phyloP scores from a whole-genome alignment of 1,140 invertebrate species.

The Leucophenga varia region DNA sequence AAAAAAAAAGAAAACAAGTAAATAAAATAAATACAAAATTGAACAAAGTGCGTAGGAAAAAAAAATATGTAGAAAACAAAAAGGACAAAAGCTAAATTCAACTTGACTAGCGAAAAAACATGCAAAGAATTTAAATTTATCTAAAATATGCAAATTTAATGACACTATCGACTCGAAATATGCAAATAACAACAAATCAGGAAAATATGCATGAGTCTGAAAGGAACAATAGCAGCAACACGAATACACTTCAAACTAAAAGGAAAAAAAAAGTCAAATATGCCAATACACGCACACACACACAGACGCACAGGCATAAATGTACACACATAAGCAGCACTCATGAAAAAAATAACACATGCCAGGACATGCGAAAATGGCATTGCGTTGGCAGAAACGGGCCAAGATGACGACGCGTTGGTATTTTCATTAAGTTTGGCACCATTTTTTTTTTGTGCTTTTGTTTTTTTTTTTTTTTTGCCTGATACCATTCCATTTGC shows the following conservation, averaged over 20 bases:
- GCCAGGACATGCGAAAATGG: no score
- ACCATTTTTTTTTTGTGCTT: conserved; percentile 24
- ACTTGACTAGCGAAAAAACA: conserved; percentile 18
- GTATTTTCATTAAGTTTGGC: conserved; percentile 21
- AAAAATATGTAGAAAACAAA: no score
- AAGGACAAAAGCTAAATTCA: neutral
- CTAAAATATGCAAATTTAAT: conserved; percentile 46
- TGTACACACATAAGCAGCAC: no score
- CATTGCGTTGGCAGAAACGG: no score
- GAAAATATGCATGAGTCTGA: no score
- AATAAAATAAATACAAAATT: conserved; percentile 22
- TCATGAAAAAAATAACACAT: no score
- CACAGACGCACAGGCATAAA: conserved; percentile 10
- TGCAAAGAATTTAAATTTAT: conserved; percentile 46
- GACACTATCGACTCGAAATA: conserved; percentile 40
- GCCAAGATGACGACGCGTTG: no score
- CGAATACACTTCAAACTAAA: no score
- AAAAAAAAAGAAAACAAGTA: conserved; percentile 14
- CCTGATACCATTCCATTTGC: no score
- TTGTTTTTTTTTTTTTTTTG: conserved; percentile 9
- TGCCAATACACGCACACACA: conserved; percentile 13
- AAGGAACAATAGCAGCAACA: no score
- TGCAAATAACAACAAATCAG: conserved; percentile 23
- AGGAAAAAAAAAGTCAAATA: no score
- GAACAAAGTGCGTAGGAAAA: conserved; percentile 12